phyloP scores from a whole-genome alignment of 2,113 vertebrate species.

The Varanus salvator region DNA sequence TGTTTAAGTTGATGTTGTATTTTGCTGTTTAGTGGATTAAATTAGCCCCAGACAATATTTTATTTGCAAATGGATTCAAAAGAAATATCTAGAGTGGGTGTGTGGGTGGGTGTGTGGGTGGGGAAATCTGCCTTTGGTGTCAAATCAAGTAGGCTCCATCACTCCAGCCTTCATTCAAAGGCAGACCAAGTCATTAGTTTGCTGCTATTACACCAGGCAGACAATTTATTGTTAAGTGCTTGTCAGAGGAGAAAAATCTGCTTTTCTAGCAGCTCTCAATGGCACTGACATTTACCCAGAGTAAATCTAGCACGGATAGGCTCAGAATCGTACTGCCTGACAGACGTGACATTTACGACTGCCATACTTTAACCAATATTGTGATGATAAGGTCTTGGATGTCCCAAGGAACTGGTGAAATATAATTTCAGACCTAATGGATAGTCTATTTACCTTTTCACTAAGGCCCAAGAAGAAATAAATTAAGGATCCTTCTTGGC shows the following conservation, averaged over 20 bases:
- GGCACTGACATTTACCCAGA: slow-evolving; percentile 82
- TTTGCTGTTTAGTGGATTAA: slow-evolving; percentile 5
- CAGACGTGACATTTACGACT: slow-evolving; percentile 80
- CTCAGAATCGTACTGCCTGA: slow-evolving; percentile 72
- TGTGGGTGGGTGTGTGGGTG: not conserved
- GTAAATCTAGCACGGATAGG: slow-evolving; percentile 77
- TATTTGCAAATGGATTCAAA: slow-evolving; percentile 14
- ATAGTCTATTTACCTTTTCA: slow-evolving; percentile 77
- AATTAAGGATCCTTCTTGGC: slow-evolving; percentile 68
- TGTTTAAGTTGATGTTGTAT: slow-evolving; percentile 11
- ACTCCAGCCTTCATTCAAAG: slow-evolving; percentile 45
- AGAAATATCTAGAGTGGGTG: slow-evolving; percentile 5
- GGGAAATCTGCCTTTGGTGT: slow-evolving; percentile 34
- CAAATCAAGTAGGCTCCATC: slow-evolving; percentile 47
- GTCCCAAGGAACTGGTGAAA: slow-evolving; percentile 75
- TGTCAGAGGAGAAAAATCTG: slow-evolving; percentile 74
- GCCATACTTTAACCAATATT: slow-evolving; percentile 75
- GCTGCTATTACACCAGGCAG: slow-evolving; percentile 67
- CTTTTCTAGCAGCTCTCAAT: slow-evolving; percentile 72
- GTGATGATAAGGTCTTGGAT: slow-evolving; percentile 77
- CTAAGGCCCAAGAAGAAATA: slow-evolving; percentile 76
- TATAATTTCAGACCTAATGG: slow-evolving; percentile 76
- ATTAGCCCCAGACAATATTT: not conserved
- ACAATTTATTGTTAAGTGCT: slow-evolving; percentile 77
- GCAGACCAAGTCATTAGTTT: slow-evolving; percentile 71